Evolutionary conservation across 2,797 vertebrate genomes (phyloP).

Genomic region (Myiotriccus ornatus): DNA sequence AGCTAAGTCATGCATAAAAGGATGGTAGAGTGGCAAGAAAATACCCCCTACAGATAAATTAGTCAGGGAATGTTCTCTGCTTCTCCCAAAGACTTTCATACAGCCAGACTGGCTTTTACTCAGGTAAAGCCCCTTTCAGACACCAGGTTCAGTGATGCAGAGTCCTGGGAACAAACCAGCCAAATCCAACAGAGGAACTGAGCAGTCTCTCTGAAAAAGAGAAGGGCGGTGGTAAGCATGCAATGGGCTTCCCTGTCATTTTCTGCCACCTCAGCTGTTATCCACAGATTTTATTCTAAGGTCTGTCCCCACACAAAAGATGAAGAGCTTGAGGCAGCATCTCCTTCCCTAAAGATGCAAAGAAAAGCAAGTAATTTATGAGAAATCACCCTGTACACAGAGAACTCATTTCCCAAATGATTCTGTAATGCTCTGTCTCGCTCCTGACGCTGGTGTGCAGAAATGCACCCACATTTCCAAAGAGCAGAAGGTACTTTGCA

Average conservation of each 20-base stretch:
- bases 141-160: conserved; percentile 24
- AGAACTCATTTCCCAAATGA: not conserved
- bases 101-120: conserved; percentile 1
- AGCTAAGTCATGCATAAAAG: conserved; percentile 69
- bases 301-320: not conserved
- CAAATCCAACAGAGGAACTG: conserved; percentile 13
- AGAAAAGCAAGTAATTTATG: not conserved
- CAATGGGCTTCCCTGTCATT: not conserved
- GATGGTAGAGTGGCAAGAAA: conserved; percentile 62
- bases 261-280: conserved; percentile 8
- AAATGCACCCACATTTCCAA: not conserved
- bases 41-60: conserved; percentile 63
- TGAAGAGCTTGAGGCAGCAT: not conserved
- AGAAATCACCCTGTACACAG: not conserved
- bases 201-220: not conserved
- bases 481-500: not conserved
- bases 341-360: not conserved
- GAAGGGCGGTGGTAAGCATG: not conserved
- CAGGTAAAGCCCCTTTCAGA: conserved; percentile 56
- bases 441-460: not conserved
- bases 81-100: conserved; percentile 28
- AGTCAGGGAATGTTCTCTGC: conserved; percentile 53
- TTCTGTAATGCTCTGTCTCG: not conserved
- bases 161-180: conserved; percentile 14
- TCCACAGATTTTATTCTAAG: not conserved